Base-by-base conservation (phyloP, 2,797 vertebrate genomes). In the Glyptemys insculpta region DNA sequence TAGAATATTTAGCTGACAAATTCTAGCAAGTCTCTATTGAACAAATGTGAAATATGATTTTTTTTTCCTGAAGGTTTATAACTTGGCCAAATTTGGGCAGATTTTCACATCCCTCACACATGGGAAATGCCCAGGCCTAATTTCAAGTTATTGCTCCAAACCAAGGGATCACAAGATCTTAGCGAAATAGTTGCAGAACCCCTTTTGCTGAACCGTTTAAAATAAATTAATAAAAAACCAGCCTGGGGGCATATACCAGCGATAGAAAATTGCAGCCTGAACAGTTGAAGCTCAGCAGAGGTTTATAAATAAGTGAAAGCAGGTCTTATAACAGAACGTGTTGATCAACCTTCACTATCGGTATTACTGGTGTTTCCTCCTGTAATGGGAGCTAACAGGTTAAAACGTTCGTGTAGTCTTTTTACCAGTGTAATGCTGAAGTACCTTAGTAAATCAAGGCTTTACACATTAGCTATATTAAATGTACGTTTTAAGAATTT, bases 391-490 rank as follows among this genome's bases (percentile, higher is more conserved):
- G 79, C 49, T 53, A 27, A 68, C 27, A 50, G 18, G 11, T 4
- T 16, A 76, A 2, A 49, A 5, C 11, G 2, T 27, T 23, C 54
- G 1, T 56, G 1, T 25, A 1, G 3, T 49, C 5, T 0, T 57
- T 12, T 76, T 87, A 72, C 65, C 34, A 23, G 10, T 72, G 65
- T 72, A 72, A 2, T 76, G 12, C 15, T 4, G 65, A 68, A 41
- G 3, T 2, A 23, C 81, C 93, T 93, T 92, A 59, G 92, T 15
- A 37, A 86, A 6, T 11, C 3, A 0, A 0, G 56, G 90, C 59
- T 47, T 54, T 37, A 31, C 82, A 44, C 11, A 4, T 4, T 37
- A 8, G 44, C 0, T 1, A 0, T 85, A 89, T 25, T 19, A 81
- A 37, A 34, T 31, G 14, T 15, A 47, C 14, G 4, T 47, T 49